A percentile compares a stretch with the other conserved stretches of the same genome.
These are phyloP conservation scores for Leptinotarsa rubiginosa DNA, from an alignment of 2,888 invertebrate genomes.

Conservation along the genomic window DNA sequence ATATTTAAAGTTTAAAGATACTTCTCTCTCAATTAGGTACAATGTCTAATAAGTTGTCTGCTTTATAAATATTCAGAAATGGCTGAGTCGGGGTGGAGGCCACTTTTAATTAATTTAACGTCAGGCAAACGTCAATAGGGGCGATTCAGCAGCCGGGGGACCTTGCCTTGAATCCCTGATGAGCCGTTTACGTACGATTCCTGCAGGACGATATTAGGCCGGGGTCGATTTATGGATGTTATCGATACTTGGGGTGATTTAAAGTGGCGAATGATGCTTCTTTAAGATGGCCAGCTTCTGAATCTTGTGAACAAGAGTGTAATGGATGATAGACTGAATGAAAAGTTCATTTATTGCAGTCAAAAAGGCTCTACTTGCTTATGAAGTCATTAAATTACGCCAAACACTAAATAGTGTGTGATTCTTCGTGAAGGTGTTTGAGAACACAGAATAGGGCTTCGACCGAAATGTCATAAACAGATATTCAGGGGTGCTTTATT, in stretches of 20 bases:
- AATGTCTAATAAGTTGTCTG: slow-evolving; percentile 40
- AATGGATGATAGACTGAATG: too few relatives aligned
- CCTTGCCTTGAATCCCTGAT: slow-evolving; percentile 55
- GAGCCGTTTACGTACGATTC: slow-evolving; percentile 34
- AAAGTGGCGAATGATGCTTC: background rate
- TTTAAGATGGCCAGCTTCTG: background rate
- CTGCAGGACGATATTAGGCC: slow-evolving; percentile 2
- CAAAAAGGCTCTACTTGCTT: too few relatives aligned
- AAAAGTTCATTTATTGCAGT: too few relatives aligned
- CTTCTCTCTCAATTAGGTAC: slow-evolving; percentile 40
- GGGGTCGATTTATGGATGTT: slow-evolving; percentile 3
- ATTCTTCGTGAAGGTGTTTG: too few relatives aligned
- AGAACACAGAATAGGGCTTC: too few relatives aligned
- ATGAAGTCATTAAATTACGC: too few relatives aligned
- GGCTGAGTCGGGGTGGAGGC: slow-evolving; percentile 31
- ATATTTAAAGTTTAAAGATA: slow-evolving; percentile 10
- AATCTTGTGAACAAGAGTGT: background rate
- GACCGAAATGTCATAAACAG: too few relatives aligned
- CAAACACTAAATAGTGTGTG: too few relatives aligned
- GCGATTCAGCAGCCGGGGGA: slow-evolving; percentile 53
- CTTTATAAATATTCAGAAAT: slow-evolving; percentile 41
- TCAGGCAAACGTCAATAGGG: slow-evolving; percentile 58
- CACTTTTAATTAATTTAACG: slow-evolving; percentile 61
- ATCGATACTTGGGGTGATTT: slow-evolving; percentile 10
- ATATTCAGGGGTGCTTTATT: too few relatives aligned